Evolutionary conservation across 2,797 vertebrate species (phyloP).

Genomic region (Sarcophilus harrisii): DNA sequence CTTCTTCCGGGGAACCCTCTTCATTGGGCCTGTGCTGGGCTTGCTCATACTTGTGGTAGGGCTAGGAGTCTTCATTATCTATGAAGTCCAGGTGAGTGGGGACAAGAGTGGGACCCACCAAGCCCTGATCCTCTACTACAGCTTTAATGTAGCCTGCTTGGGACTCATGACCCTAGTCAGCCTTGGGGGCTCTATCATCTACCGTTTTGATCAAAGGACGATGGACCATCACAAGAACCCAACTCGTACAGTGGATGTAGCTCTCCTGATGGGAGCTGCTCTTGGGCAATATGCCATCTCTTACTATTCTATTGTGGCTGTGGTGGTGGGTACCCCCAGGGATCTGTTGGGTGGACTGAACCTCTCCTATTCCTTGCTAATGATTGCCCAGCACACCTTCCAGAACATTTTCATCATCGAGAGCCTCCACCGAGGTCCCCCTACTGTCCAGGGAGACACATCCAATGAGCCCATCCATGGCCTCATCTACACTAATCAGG

Average conservation of each 20-base stretch:
- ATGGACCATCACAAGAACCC: slow-evolving; percentile 93
- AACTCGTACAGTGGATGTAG: slow-evolving; percentile 93
- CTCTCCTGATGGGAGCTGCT: slow-evolving; percentile 93
- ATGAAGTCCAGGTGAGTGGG: slow-evolving; percentile 87
- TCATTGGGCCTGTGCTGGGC: slow-evolving; percentile 87
- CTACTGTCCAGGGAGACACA: slow-evolving; percentile 70
- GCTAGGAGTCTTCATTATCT: slow-evolving; percentile 92
- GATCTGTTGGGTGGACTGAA: slow-evolving; percentile 88
- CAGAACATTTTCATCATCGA: slow-evolving; percentile 96
- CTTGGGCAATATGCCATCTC: slow-evolving; percentile 94
- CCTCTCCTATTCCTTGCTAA: slow-evolving; percentile 89
- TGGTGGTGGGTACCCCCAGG: slow-evolving; percentile 86
- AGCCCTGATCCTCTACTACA: slow-evolving; percentile 91
- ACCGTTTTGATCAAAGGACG: slow-evolving; percentile 91
- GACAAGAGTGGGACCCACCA: slow-evolving; percentile 73
- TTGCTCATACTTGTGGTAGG: slow-evolving; percentile 88
- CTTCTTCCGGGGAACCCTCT: slow-evolving; percentile 86
- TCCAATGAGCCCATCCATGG: slow-evolving; percentile 81
- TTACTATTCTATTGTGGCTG: slow-evolving; percentile 94
- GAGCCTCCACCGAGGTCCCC: slow-evolving; percentile 93
- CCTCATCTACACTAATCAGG: slow-evolving; percentile 83
- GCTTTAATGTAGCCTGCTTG: slow-evolving; percentile 91
- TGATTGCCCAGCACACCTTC: slow-evolving; percentile 92
- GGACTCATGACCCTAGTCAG: slow-evolving; percentile 90
- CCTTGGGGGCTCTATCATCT: slow-evolving; percentile 88